phyloP scores from a whole-genome alignment of 2,797 vertebrate species.

The Hydrophis major region DNA sequence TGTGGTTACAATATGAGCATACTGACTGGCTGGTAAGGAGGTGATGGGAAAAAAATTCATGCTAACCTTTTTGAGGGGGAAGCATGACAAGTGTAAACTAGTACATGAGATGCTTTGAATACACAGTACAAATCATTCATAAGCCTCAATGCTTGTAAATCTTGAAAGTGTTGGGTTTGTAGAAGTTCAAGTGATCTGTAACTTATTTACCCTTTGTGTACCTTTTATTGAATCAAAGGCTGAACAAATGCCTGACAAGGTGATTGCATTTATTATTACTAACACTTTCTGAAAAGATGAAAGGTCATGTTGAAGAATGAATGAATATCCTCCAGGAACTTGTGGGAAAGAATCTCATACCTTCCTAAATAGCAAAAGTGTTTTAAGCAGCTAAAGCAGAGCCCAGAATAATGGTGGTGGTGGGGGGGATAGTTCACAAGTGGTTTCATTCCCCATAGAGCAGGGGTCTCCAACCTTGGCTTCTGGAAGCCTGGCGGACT shows the following conservation, averaged over 20 bases:
- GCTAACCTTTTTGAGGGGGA: background rate
- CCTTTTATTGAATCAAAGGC: background rate
- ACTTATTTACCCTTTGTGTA: background rate
- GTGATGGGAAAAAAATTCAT: background rate
- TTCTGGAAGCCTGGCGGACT: too few species aligned
- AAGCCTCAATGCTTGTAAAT: slow-evolving; percentile 24
- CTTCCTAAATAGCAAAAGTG: background rate
- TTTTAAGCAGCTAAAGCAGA: background rate
- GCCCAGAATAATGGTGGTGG: background rate
- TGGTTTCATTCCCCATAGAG: background rate
- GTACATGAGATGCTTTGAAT: slow-evolving; percentile 16
- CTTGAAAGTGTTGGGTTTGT: slow-evolving; percentile 3
- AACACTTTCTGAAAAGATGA: background rate
- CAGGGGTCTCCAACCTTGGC: too few species aligned
- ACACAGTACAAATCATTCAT: background rate
- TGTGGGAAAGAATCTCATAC: background rate
- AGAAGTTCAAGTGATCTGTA: slow-evolving; percentile 20
- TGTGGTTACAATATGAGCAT: slow-evolving; percentile 17
- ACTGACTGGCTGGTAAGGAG: slow-evolving; percentile 5
- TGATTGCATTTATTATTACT: slow-evolving; percentile 10
- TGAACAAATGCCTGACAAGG: background rate
- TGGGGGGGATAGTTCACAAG: background rate
- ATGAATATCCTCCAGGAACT: background rate
- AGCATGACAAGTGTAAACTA: slow-evolving; percentile 23
- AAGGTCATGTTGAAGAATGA: rapidly evolving